A percentile compares a stretch with the other conserved stretches of the same genome.
Evolutionary conservation across 2,888 invertebrate genomes (phyloP).

Genomic region (Noctua comes): DNA sequence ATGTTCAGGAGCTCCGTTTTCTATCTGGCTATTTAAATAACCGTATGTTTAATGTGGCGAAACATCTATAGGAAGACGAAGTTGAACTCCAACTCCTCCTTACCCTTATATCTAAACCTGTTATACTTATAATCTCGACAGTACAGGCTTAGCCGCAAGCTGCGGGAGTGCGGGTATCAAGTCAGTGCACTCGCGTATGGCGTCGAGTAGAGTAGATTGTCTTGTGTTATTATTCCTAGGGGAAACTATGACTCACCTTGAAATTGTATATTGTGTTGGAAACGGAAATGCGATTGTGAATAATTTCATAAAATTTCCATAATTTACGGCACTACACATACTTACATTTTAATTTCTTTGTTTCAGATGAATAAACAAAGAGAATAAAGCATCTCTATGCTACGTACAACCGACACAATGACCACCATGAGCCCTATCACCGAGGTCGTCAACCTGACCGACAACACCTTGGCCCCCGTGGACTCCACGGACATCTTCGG

Average conservation of each 20-base stretch:
- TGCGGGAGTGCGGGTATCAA: background rate
- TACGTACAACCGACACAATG: slow-evolving; percentile 1
- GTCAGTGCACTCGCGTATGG: background rate
- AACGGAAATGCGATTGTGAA: no score
- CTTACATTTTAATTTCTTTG: slow-evolving; percentile 27
- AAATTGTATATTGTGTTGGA: background rate
- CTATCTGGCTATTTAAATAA: background rate
- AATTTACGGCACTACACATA: no score
- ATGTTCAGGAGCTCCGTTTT: background rate
- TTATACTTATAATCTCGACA: background rate
- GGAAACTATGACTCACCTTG: background rate
- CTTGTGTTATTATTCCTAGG: background rate
- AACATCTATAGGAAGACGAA: background rate
- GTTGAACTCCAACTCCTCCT: background rate
- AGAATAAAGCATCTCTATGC: slow-evolving; percentile 22
- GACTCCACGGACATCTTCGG: slow-evolving; percentile 82
- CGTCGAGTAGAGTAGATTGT: background rate
- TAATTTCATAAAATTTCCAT: no score
- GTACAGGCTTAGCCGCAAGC: background rate
- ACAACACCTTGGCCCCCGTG: slow-evolving; percentile 65
- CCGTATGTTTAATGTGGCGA: background rate
- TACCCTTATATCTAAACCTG: no score
- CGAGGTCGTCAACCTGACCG: slow-evolving; percentile 50
- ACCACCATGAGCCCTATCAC: slow-evolving; percentile 51
- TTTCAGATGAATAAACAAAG: slow-evolving; percentile 53